A percentile compares a stretch with the other conserved stretches of the same genome.
Evolutionary conservation across 1,140 invertebrate species (phyloP).

Genomic region (Babylonia areolata): DNA sequence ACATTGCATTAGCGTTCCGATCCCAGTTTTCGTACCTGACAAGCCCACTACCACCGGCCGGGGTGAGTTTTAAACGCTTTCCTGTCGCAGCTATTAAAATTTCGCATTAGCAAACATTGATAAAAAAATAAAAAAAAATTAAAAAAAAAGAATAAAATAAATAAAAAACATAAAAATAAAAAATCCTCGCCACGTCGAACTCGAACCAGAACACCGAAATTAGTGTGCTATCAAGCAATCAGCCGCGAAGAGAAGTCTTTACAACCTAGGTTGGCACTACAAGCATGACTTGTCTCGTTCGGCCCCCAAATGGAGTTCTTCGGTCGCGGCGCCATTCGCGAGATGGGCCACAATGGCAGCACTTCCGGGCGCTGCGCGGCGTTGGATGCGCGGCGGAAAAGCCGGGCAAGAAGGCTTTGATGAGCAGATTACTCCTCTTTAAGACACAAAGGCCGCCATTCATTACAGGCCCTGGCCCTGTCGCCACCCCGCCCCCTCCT

Average conservation of each 20-base stretch:
- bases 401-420: slow-evolving; percentile 34
- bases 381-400: slow-evolving; percentile 37
- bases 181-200: background rate
- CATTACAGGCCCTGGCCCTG: slow-evolving; percentile 23
- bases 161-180: background rate
- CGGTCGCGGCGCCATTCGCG: slow-evolving; percentile 35
- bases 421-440: slow-evolving; percentile 39
- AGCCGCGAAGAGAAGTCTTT: background rate
- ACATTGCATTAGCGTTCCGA: background rate
- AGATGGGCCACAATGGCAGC: slow-evolving; percentile 26
- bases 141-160: background rate
- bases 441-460: slow-evolving; percentile 37
- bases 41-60: too few species aligned
- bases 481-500: background rate
- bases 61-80: slow-evolving; percentile 5
- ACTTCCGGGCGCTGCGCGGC: slow-evolving; percentile 35
- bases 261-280: background rate
- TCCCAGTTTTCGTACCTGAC: slow-evolving; percentile 5
- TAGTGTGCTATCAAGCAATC: slow-evolving; percentile 18
- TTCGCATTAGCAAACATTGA: slow-evolving; percentile 31
- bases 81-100: slow-evolving; percentile 12
- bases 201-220: slow-evolving; percentile 19
- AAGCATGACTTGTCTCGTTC: slow-evolving; percentile 26
- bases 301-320: slow-evolving; percentile 43
- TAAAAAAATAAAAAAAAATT: too few species aligned